Base-by-base conservation (phyloP, 2,888 invertebrate genomes). In the Metacarcinus magister region DNA sequence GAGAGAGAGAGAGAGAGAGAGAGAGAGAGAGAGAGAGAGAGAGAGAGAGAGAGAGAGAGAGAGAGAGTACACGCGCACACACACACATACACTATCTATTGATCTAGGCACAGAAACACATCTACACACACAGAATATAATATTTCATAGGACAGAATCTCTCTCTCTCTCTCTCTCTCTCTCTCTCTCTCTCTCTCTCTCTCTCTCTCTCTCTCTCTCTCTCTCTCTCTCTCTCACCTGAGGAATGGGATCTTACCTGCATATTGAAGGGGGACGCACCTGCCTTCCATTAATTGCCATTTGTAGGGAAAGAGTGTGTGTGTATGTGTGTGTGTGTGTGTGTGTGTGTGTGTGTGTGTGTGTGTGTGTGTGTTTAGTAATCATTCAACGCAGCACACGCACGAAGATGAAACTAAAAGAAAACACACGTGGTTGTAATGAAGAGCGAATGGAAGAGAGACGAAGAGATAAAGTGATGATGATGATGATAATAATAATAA, bases 91-190 rank as follows among this genome's bases (percentile, higher is more conserved):
- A n/a, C n/a, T 43, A 90, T 89, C 89, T 89, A 89, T 8, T 67
- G 5, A 67, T 67, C 67, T 67, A 23, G 67, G 7, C 32, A 82
- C 32, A 82, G 5, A 82, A 8, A 82, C 13, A 82, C 82, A 82
- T 28, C 7, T 8, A 32, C 82, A 82, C 32, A 82, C 28, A 82
- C 16, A 10, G 28, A n/a, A 28, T 75, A n/a, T 28, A 75, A 82
- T 82, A 82, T 32, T 32, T 82, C 82, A 82, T 32, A 32, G 32
- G 32, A 28, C 82, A 19, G 8, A 32, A 2, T 10, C 82, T 32
- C 82, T 82, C 82, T 82, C 82, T 82, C 82, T 82, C 82, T 82
- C 82, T 82, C 82, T 82, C 82, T 82, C 82, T 82, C 82, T 82
- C 32, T 82, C 32, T 82, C 82, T 82, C 82, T 28, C 28, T 32